These are phyloP conservation scores for Pangasius larnaudii DNA, from an alignment of 2,797 vertebrate species.

Conservation along the genomic window DNA sequence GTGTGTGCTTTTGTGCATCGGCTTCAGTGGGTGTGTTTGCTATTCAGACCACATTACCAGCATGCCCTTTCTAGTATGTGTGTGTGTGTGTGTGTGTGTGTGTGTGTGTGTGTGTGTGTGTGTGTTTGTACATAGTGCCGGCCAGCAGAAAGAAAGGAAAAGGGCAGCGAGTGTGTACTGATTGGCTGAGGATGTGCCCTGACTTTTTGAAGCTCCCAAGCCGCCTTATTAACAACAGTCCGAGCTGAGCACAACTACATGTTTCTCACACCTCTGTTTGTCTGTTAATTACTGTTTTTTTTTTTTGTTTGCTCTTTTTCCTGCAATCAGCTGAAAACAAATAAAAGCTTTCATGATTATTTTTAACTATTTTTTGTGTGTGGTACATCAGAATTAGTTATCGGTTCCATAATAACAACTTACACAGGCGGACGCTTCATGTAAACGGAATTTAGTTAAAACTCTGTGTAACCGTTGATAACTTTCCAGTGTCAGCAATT, in stretches of 20 bases:
- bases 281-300: background rate
- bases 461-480: background rate
- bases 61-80: conserved; percentile 35
- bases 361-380: background rate
- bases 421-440: background rate
- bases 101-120: conserved; percentile 38
- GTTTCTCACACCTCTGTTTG: background rate
- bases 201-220: conserved; percentile 32
- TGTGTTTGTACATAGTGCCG: conserved; percentile 12
- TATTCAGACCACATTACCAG: conserved; percentile 40
- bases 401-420: background rate
- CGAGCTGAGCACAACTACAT: background rate
- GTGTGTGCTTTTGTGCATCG: background rate
- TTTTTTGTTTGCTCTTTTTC: background rate
- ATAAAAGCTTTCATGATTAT: background rate
- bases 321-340: background rate
- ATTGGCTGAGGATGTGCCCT: conserved; percentile 8
- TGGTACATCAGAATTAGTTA: background rate
- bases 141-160: conserved; percentile 14
- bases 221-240: conserved; percentile 7
- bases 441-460: background rate
- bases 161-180: conserved; percentile 21
- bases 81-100: conserved; percentile 38
- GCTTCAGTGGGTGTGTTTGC: conserved; percentile 1
- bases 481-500: background rate